Conservation (phyloP, 2,888 invertebrate genomes). For the Nemapogon koenigi region DNA sequence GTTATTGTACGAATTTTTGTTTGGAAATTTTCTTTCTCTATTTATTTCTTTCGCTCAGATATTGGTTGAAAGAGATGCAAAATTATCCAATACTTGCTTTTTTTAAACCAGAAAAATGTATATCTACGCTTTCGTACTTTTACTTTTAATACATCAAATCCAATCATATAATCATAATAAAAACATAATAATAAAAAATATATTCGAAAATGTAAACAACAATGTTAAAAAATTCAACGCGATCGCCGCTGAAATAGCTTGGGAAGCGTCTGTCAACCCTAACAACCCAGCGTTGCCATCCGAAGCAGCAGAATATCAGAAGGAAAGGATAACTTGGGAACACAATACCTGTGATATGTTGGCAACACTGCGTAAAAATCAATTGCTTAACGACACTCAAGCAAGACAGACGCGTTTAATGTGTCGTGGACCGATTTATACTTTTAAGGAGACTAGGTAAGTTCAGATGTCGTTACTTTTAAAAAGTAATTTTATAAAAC, state of each 20-base stretch:
- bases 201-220: conserved; percentile 36
- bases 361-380: conserved; percentile 22
- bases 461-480: conserved; percentile 15
- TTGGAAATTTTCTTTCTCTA: too few species aligned
- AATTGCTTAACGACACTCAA: conserved; percentile 37
- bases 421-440: conserved; percentile 69
- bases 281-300: conserved; percentile 24
- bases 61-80: too few species aligned
- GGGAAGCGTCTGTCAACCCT: conserved; percentile 40
- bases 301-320: conserved; percentile 29
- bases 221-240: conserved; percentile 32
- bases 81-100: too few species aligned
- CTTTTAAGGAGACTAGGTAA: conserved; percentile 60
- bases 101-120: too few species aligned
- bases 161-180: too few species aligned
- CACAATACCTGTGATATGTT: conserved; percentile 29
- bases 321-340: conserved; percentile 35
- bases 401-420: conserved; percentile 63
- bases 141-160: neutral
- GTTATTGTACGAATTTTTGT: too few species aligned
- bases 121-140: too few species aligned
- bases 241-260: conserved; percentile 38
- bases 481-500: neutral
- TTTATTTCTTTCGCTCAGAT: too few species aligned
- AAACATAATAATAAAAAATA: too few species aligned